Base-by-base conservation (phyloP, 2,888 invertebrate species). In the Oxyteleia sp. region DNA sequence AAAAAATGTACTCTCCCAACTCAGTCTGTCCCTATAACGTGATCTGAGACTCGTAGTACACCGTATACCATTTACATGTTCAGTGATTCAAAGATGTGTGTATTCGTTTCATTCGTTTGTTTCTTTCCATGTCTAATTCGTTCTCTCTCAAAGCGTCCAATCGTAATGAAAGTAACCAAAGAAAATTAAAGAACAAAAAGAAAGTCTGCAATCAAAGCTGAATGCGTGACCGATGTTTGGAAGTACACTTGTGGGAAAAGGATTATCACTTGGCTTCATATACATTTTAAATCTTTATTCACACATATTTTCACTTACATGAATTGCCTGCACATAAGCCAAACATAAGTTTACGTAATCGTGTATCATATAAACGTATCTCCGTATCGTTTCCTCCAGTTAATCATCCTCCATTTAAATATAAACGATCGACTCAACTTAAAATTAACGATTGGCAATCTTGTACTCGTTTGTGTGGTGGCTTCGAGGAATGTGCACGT, bases 271-370 rank as follows among this genome's bases (percentile, higher is more conserved):
- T 87, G 63, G 84, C 84, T 88, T 81, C 84, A 87, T 90, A 88
- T 87, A 89, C 89, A 89, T 90, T 92, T 93, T 90, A 82, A 91
- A 92, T 93, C 91, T 93, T 93, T 93, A 93, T 93, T 93, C 93
- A 93, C 93, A 93, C 93, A 92, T 90, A 92, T 91, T 90, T 91
- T 91, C 89, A 92, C 93, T 93, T 93, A 93, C 93, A 93, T 92
- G 85, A 86, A 90, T 91, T 90, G 89, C 88, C 90, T 89, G 89
- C 87, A 90, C 91, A 82, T 82, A 91, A 92, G 91, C 91, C 91
- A 90, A 92, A 92, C 91, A 90, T 91, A 92, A 89, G 88, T 89
- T 91, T 89, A 92, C 88, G 89, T 90, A 90, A 89, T 90, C 86
- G 89, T 90, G 91, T 91, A 91, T 90, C 88, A 89, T 90, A 88